These are phyloP conservation scores for Orchestes rusci DNA, from an alignment of 2,888 invertebrate genomes.

Conservation along the genomic window DNA sequence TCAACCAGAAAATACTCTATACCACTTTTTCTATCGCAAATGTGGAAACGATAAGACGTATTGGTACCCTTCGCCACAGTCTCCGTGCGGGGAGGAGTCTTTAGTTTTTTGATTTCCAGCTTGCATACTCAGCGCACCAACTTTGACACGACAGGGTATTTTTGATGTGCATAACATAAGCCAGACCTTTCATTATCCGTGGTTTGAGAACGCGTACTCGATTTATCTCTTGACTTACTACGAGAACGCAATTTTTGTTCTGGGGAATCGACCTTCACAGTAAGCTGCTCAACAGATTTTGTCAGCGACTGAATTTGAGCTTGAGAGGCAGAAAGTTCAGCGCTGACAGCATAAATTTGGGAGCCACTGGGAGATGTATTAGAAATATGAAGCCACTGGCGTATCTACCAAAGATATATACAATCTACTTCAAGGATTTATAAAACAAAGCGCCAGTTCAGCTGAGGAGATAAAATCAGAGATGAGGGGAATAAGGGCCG, in stretches of 20 bases:
- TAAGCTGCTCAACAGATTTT: neutral
- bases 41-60: neutral
- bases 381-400: too few species aligned
- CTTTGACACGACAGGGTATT: neutral
- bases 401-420: too few species aligned
- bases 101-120: conserved; percentile 1
- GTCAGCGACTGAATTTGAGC: neutral
- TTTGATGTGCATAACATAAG: neutral
- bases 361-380: too few species aligned
- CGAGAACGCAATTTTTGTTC: neutral
- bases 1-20: neutral
- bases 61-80: neutral
- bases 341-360: neutral
- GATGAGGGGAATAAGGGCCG: too few species aligned
- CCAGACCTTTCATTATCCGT: neutral
- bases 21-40: conserved; percentile 1
- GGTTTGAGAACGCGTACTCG: neutral
- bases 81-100: neutral
- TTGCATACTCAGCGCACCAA: conserved; percentile 4
- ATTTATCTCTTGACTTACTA: neutral
- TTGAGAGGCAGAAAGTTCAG: neutral
- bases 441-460: too few species aligned
- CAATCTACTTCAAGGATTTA: too few species aligned
- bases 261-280: neutral
- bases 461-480: too few species aligned